Base-by-base conservation (phyloP, 2,113 vertebrate species). In the Haemorhous mexicanus region DNA sequence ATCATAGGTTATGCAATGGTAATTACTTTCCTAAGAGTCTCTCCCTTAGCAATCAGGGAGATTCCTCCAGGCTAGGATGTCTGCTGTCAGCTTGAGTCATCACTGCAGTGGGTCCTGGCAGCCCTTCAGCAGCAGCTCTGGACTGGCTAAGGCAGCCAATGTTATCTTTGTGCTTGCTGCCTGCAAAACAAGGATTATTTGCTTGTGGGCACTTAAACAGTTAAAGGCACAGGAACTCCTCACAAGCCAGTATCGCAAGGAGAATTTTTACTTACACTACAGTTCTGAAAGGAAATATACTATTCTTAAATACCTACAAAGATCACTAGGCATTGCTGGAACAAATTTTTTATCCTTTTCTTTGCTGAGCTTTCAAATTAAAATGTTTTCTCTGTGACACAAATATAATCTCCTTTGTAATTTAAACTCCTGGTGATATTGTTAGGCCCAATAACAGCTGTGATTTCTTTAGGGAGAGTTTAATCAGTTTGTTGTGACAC, bases 381-480 rank as follows among this genome's bases (percentile, higher is more conserved):
- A 84, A 84, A 80, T 67, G 16, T 84, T 96, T 96, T 97, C 28
- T 89, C 80, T 84, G 84, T 96, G 94, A 78, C 52, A 72, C 87
- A 96, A 94, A 84, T 88, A 73, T 92, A 97, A 97, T 95, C 49
- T 78, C 44, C 63, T 95, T 94, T 91, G 86, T 84, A 95, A 94
- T 88, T 96, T 95, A 92, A 94, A 77, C 90, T 95, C 59, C 76
- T 93, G 74, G 74, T 97, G 76, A 95, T 97, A 96, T 83, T 24
- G 85, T 98, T 98, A 97, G 86, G 91, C 63, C 94, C 27, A 97
- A 94, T 97, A 97, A 97, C 81, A 96, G 86, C 93, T 96, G 91
- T 97, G 93, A 98, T 98, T 97, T 98, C 96, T 97, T 97, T 82
- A 96, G 98, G 96, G 97, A 97, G 84, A 81, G 35, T 96, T 97